These are phyloP conservation scores for Zaprionus capensis DNA, from an alignment of 1,140 invertebrate species.

Conservation along the genomic window DNA sequence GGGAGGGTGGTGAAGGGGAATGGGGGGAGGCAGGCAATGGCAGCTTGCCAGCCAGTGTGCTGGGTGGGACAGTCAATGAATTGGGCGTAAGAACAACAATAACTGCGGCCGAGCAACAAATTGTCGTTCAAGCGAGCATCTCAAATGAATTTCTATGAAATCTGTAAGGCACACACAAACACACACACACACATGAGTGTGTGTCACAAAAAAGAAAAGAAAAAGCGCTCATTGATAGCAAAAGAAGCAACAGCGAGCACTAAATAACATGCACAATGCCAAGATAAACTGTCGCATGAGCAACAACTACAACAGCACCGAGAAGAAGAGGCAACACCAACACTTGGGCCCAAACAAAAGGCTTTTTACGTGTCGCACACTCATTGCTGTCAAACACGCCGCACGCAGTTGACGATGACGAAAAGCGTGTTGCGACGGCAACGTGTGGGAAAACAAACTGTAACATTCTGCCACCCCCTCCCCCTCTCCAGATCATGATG, in stretches of 20 bases:
- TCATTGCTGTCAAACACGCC: conserved; percentile 81
- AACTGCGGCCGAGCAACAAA: conserved; percentile 48
- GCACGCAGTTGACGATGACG: conserved; percentile 72
- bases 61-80: conserved; percentile 62
- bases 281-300: conserved; percentile 80
- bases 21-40: conserved; percentile 9
- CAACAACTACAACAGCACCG: conserved; percentile 48
- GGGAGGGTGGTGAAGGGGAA: no score
- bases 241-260: conserved; percentile 58
- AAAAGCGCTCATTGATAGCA: conserved; percentile 47
- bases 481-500: neutral
- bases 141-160: conserved; percentile 76
- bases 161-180: conserved; percentile 50
- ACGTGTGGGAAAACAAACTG: conserved; percentile 78
- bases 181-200: conserved; percentile 14
- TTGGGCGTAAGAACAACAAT: conserved; percentile 67
- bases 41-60: conserved; percentile 20
- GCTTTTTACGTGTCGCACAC: conserved; percentile 78
- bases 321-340: conserved; percentile 24
- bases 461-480: conserved; percentile 48
- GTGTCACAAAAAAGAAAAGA: neutral
- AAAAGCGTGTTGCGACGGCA: conserved; percentile 60
- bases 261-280: conserved; percentile 80
- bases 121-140: conserved; percentile 66
- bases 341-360: conserved; percentile 67